A percentile compares a stretch with the other conserved stretches of the same genome.
Conservation (phyloP, 1,140 invertebrate species). For the Drosophila virilis region DNA sequence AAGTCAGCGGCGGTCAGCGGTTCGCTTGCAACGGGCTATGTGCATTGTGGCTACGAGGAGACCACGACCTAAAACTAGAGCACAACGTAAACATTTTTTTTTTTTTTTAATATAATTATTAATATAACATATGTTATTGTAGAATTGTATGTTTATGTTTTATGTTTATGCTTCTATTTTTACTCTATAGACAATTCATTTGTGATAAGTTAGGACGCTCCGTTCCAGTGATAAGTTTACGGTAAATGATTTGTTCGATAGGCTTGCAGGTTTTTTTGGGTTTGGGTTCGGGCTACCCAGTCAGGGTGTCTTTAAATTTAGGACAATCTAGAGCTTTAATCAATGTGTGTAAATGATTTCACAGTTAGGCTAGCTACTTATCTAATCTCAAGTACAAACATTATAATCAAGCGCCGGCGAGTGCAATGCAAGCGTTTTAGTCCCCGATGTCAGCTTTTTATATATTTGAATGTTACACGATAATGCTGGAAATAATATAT, state of each 20-base stretch:
- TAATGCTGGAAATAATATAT: neutral
- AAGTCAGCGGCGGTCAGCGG: constrained; percentile 65
- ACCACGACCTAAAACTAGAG: constrained; percentile 45
- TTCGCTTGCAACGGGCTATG: constrained; percentile 62
- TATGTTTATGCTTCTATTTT: constrained; percentile 15
- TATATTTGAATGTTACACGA: neutral
- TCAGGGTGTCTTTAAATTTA: constrained; percentile 1
- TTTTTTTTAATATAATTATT: constrained; percentile 5
- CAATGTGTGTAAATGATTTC: neutral
- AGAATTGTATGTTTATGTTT: constrained; percentile 3
- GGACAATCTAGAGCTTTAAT: constrained; percentile 26
- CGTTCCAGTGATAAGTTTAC: constrained; percentile 60
- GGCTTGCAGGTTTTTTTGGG: neutral
- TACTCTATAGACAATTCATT: constrained; percentile 26
- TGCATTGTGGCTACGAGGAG: constrained; percentile 76
- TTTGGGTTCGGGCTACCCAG: constrained; percentile 1
- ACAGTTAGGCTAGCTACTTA: neutral
- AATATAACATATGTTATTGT: neutral
- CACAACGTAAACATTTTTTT: neutral
- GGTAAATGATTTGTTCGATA: constrained; percentile 5
- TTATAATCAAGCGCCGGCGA: constrained; percentile 3
- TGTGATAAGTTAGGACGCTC: constrained; percentile 63
- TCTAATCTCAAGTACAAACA: constrained; percentile 3
- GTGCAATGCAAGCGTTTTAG: constrained; percentile 14
- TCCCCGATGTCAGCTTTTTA: neutral